Percentiles rank a stretch among this genome's conserved stretches.
These are phyloP conservation scores for Spodoptera litura DNA, from an alignment of 1,140 invertebrate species.

Conservation along the genomic window DNA sequence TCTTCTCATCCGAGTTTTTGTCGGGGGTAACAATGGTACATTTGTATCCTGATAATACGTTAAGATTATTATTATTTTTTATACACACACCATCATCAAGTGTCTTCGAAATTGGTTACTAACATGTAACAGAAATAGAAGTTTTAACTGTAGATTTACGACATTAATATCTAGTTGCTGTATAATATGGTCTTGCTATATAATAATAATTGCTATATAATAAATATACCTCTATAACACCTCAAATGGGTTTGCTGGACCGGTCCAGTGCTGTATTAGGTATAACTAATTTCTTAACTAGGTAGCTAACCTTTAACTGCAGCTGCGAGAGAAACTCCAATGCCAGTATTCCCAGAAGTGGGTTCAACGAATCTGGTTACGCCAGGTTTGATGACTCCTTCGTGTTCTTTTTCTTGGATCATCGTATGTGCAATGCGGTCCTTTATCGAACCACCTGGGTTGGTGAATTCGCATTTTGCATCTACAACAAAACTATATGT, in stretches of 20 bases:
- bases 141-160: too few species aligned
- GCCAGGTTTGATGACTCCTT: slow-evolving; percentile 94
- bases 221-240: too few species aligned
- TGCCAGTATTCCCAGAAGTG: slow-evolving; percentile 97
- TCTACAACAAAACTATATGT: slow-evolving; percentile 86
- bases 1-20: slow-evolving; percentile 99
- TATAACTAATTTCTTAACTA: not conserved
- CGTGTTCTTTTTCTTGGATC: slow-evolving; percentile 96
- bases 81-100: too few species aligned
- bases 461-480: slow-evolving; percentile 99
- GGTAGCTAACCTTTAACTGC: slow-evolving; percentile 91
- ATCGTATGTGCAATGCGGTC: slow-evolving; percentile 97
- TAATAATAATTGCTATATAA: too few species aligned
- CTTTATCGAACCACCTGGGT: slow-evolving; percentile 98
- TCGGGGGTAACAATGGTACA: slow-evolving; percentile 99
- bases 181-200: too few species aligned
- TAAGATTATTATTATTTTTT: not conserved
- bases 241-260: too few species aligned
- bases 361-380: slow-evolving; percentile 94
- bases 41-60: slow-evolving; percentile 89
- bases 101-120: too few species aligned
- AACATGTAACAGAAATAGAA: too few species aligned
- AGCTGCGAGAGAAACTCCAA: slow-evolving; percentile 96
- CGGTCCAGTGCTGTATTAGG: too few species aligned
- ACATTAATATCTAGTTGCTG: too few species aligned